A percentile compares a stretch with the other conserved stretches of the same genome.
These are phyloP conservation scores for Emydoidea blandingii DNA, from an alignment of 2,797 vertebrate genomes.

Conservation along the genomic window DNA sequence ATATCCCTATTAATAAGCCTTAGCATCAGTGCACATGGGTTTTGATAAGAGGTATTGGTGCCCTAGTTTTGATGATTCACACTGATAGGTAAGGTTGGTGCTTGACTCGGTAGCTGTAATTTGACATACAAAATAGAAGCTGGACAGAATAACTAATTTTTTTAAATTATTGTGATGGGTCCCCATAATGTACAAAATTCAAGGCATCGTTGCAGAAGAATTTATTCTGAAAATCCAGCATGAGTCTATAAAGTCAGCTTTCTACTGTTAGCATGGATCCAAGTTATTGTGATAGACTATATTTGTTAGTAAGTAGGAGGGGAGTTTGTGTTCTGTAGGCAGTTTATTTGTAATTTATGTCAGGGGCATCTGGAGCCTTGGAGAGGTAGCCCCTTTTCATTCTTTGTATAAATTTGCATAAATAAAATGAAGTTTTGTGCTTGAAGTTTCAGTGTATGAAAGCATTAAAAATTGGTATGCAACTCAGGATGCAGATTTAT, in stretches of 20 bases:
- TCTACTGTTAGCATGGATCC: not conserved
- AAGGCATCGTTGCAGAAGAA: not conserved
- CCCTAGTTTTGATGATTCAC: not conserved
- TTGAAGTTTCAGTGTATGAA: not conserved
- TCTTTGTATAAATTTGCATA: not conserved
- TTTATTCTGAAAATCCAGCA: not conserved
- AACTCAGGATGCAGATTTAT: not conserved
- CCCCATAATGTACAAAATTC: not conserved
- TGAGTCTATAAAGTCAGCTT: not conserved
- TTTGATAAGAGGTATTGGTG: not conserved
- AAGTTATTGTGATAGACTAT: not conserved
- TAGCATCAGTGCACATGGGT: accelerated
- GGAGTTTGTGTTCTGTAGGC: not conserved
- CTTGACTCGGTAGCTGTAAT: not conserved
- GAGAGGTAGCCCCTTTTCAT: not conserved
- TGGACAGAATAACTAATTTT: not conserved
- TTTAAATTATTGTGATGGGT: not conserved
- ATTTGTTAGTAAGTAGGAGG: not conserved
- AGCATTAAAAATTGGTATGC: not conserved
- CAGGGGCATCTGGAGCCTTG: too few species aligned
- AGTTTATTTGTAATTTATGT: not conserved
- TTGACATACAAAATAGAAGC: not conserved
- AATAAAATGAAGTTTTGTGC: not conserved
- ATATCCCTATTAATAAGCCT: not conserved
- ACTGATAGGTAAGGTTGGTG: not conserved